Evolutionary conservation across 2,113 vertebrate species (phyloP), one percentile per base, ranked within the genome.

Genomic region (Nannobrachium achirus): DNA sequence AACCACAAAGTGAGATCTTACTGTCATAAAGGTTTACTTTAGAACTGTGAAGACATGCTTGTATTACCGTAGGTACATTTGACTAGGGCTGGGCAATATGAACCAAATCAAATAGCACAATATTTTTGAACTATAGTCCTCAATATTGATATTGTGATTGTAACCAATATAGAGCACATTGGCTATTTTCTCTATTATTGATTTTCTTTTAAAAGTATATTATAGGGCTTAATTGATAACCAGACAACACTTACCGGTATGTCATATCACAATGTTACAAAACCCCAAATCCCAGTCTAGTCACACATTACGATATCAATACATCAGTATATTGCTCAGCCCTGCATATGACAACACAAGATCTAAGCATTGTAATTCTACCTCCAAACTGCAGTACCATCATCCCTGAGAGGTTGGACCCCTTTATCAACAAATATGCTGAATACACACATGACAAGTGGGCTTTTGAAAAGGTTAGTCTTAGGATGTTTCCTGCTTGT

Each of bases 361-460:
- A 33, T 33, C 25, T 33, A 33, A 76, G 3, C 33, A 11, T 9
- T 61, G 1, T 45, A 3, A 40, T 46, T 77, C 4, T 76, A 71
- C 10, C 8, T 75, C 6, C 51, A 52, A 33, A 50, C 62, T 38
- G 42, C 69, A 98, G 96, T 33, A 96, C 96, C 8, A 98, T 98
- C 56, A 96, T 98, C 73, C 96, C 96, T 0, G 96, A 98, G 90
- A 95, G 95, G 73, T 85, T 98, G 53, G 96, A 97, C 58, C 84
- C 92, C 1, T 96, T 96, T 64, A 97, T 97, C 72, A 97, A 98
- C 89, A 97, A 91, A 86, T 97, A 94, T 20, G 96, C 96, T 0
- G 96, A 98, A 78, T 95, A 95, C 63, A 97, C 95, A 0, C 96
- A 98, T 0, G 96, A 98, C 83, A 96, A 92, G 80, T 98, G 96